phyloP scores from a whole-genome alignment of 2,113 vertebrate genomes.

The Neotoma lepida region DNA sequence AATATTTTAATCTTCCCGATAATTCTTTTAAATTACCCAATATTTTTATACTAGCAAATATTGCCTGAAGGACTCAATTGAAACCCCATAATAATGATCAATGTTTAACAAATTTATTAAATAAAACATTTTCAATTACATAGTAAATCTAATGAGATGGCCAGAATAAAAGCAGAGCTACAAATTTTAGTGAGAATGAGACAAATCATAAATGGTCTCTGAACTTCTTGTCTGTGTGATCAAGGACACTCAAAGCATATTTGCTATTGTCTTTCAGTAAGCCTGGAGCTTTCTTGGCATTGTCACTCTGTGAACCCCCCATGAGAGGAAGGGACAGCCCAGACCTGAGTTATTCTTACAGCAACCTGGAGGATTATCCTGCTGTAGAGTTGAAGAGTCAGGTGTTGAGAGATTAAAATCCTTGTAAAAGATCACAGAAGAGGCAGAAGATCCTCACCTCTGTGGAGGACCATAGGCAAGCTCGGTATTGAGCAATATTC shows the following conservation, averaged over 20 bases:
- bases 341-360: neutral
- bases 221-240: neutral
- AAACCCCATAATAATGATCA: constrained; percentile 60
- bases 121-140: constrained; percentile 63
- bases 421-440: neutral
- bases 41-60: constrained; percentile 63
- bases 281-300: fast-evolving
- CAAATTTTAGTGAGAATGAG: constrained; percentile 9
- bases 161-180: neutral
- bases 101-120: constrained; percentile 65
- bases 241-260: neutral
- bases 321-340: neutral
- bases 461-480: neutral
- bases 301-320: neutral
- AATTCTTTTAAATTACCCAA: constrained; percentile 66
- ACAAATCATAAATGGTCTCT: neutral
- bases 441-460: neutral
- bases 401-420: neutral
- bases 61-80: constrained; percentile 55
- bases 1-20: constrained; percentile 72
- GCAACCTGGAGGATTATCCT: neutral
- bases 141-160: constrained; percentile 52
- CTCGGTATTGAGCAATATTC: neutral
- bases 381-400: neutral
- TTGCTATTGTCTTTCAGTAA: neutral